Base-by-base conservation (phyloP, 2,888 invertebrate genomes). In the Drosophila nigricruria region DNA sequence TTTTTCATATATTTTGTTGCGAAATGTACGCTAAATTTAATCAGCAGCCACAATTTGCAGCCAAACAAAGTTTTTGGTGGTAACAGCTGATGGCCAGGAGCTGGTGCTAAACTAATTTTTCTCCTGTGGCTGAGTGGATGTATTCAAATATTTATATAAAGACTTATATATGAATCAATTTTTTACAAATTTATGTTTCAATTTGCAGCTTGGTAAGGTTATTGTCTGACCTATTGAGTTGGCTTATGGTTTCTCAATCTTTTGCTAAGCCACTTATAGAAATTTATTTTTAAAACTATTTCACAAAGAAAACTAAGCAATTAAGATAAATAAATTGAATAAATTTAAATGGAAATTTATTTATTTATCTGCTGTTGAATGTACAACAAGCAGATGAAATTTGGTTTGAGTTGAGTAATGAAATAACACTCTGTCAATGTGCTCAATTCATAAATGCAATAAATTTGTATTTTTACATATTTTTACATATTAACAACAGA, bases 21-120 rank as follows among this genome's bases (percentile, higher is more conserved):
- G n/a, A 9, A 47, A 27, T 27, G 3, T n/a, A 10, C n/a, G 27
- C 47, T 5, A 47, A 47, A 47, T 47, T 47, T 47, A 47, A 47
- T 47, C 47, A 47, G n/a, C 0, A 27, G 47, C 45, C 25, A 25
- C 45, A 45, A 43, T 23, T 43, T 23, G 20, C 43, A 23, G 43
- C n/a, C n/a, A n/a, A 45, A 18, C 27, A 47, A 47, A 47, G 47
- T 30, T 47, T 47, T 18, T n/a, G 4, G 25, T 25, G 23, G 43
- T 16, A 43, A 43, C 43, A 23, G 43, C 23, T 43, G 23, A 16
- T 43, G 45, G 27, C 45, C 10, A 27, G n/a, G 25, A 23, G n/a
- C n/a, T 16, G 25, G 0, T 27, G n/a, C n/a, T 2, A 47, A 47
- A 47, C 47, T 47, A n/a, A 47, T 47, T 47, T 47, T 30, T 12